These are phyloP conservation scores for Stichodactyla mertensii DNA, from an alignment of 64 coral and sea anemone genomes.

Conservation along the genomic window DNA sequence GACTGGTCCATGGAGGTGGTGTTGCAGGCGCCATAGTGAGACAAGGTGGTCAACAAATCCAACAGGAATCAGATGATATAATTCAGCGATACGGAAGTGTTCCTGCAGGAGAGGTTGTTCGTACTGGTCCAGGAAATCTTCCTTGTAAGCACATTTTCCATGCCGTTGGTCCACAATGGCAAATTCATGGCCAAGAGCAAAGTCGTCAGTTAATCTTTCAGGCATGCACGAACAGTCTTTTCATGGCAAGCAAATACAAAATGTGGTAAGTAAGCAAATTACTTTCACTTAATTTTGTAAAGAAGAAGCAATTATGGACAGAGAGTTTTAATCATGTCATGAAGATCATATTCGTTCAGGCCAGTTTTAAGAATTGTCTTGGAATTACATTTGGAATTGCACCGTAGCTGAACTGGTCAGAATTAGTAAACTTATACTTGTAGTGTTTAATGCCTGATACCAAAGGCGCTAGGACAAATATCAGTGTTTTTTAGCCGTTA, in stretches of 20 bases:
- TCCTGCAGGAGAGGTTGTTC: constrained; percentile 2
- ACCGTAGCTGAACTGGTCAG: no score
- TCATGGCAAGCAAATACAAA: not conserved
- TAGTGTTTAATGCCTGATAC: no score
- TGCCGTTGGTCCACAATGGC: not conserved
- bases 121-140: not conserved
- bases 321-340: no score
- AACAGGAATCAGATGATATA: not conserved
- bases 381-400: no score
- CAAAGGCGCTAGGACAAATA: no score
- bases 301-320: not conserved
- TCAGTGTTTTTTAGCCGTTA: no score
- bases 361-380: no score
- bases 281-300: constrained; percentile 8
- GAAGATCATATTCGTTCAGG: no score
- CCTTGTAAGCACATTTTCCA: not conserved
- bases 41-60: constrained; percentile 23
- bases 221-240: not conserved
- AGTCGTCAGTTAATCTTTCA: not conserved
- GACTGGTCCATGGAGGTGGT: constrained; percentile 17
- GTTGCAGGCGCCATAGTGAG: constrained; percentile 28
- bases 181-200: not conserved
- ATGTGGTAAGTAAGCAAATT: not conserved
- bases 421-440: no score
- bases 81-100: not conserved